These are phyloP conservation scores for Melanotaenia maccullochi DNA, from an alignment of 2,797 vertebrate genomes.

Conservation along the genomic window DNA sequence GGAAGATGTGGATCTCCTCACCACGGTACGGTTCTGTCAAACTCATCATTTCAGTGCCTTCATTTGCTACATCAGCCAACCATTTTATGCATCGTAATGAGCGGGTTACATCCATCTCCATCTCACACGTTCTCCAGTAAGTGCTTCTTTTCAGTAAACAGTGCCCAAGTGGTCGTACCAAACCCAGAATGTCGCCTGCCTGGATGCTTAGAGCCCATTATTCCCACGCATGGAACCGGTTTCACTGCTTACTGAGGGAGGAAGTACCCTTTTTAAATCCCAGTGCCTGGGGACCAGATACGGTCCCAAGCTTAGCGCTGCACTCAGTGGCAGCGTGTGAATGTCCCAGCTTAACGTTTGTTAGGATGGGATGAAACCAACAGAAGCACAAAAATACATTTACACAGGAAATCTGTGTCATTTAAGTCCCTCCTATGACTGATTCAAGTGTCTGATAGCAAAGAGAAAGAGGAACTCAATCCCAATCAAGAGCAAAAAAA, in stretches of 20 bases:
- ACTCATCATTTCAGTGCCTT: conserved; percentile 73
- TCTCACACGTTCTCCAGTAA: conserved; percentile 20
- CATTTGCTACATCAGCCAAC: conserved; percentile 58
- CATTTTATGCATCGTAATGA: conserved; percentile 48
- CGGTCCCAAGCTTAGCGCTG: conserved; percentile 7
- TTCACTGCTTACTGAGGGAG: too few relatives aligned
- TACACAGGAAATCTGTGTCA: background rate
- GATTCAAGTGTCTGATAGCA: background rate
- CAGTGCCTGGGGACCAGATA: conserved; percentile 9
- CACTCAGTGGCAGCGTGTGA: conserved; percentile 5
- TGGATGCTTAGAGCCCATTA: too few relatives aligned
- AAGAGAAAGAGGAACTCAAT: background rate
- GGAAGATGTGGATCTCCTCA: conserved; percentile 37
- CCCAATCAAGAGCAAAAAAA: background rate
- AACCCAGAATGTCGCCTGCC: too few relatives aligned
- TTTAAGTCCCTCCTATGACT: background rate
- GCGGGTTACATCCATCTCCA: conserved; percentile 8
- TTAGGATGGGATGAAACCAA: background rate
- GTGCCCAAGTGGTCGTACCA: background rate
- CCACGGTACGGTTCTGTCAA: conserved; percentile 32
- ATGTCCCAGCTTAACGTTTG: conserved; percentile 6
- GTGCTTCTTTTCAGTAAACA: conserved; percentile 25
- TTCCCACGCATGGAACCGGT: too few relatives aligned
- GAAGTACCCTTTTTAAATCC: background rate
- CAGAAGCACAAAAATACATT: conserved; percentile 11